Base-by-base conservation (phyloP, 2,113 vertebrate genomes). In the Echinops telfairi region DNA sequence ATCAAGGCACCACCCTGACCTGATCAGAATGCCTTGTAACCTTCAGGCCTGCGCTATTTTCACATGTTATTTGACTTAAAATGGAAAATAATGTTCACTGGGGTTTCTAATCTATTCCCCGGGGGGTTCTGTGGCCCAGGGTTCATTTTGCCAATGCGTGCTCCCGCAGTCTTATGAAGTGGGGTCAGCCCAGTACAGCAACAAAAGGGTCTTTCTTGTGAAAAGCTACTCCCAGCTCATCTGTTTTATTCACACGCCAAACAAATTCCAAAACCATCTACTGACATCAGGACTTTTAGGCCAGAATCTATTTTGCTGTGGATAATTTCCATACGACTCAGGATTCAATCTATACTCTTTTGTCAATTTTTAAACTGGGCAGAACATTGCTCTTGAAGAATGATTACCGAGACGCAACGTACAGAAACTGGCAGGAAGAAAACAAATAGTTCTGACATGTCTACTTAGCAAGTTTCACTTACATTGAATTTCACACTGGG, bases 371-470 rank as follows among this genome's bases (percentile, higher is more conserved):
- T 88, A 92, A 95, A 81, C 60, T 66, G 87, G 81, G 82, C 79
- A 77, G 76, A 91, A 68, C n/a, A 20, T n/a, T 22, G 66, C 15
- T 90, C 64, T 95, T 91, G 86, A 81, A 88, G 81, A 64, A 38
- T 83, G 83, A 90, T 80, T 88, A 88, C 88, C 47, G 89, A 86
- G 85, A 86, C 90, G 62, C 76, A 78, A 53, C 47, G 5, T 53
- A 10, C 5, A 53, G 47, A 2, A 83, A 64, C 70, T 86, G 9
- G 6, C 29, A 91, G 76, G 68, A 66, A 93, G 47, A 97, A 95
- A 88, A 68, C 90, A 97, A 96, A 88, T 66, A 86, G 60, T 84
- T 38, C 90, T 96, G 93, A 96, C 93, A 90, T 94, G 80, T 75
- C 75, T 96, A 71, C 71, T 95, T 92, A 82, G 58, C 80, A 75